Evolutionary conservation across 2,888 invertebrate species (phyloP), one percentile per base, ranked within the genome.

Genomic region (Daptonema setosum): DNA sequence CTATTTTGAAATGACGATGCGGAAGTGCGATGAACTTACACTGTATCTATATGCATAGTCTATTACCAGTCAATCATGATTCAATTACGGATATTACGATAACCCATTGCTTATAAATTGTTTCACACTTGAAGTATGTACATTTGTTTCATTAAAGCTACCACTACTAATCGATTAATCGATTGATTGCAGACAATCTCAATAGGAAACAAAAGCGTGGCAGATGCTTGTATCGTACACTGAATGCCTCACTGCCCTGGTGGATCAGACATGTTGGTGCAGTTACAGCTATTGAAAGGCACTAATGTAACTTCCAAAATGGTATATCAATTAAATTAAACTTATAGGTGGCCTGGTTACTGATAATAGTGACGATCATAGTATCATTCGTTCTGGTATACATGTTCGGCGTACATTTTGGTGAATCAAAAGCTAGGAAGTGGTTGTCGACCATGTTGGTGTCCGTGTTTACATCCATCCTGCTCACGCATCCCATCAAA

Each of bases 401-500:
- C 57, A 70, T 72, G 57, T 75, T 74, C 61, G 75, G 73, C 3
- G 70, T 76, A 55, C 64, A 63, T 62, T 76, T 76, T 64, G 72
- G 73, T n/a, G 73, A 76, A 59, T 67, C 66, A 2, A 74, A 72
- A 59, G 71, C 71, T 47, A 68, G 69, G 55, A 72, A 75, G 61
- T 76, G 76, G 76, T 70, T 76, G 17, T 70, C 74, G 0, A 73
- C 76, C 2, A 68, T 76, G 65, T 55, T 75, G 47, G 63, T 75
- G 1, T 71, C 74, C 2, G 73, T 76, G 65, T 67, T 75, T 56
- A 68, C 71, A 14, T 74, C 74, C 0, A 66, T 76, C 2, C 69
- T 76, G 60, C 59, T 76, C 25, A 74, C 74, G 8, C 74, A 76
- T 60, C 76, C 76, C 1, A 65, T 76, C 45, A 74, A 76, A 69